These are phyloP conservation scores for Zygaena filipendulae DNA, from an alignment of 2,888 invertebrate genomes.

Conservation along the genomic window DNA sequence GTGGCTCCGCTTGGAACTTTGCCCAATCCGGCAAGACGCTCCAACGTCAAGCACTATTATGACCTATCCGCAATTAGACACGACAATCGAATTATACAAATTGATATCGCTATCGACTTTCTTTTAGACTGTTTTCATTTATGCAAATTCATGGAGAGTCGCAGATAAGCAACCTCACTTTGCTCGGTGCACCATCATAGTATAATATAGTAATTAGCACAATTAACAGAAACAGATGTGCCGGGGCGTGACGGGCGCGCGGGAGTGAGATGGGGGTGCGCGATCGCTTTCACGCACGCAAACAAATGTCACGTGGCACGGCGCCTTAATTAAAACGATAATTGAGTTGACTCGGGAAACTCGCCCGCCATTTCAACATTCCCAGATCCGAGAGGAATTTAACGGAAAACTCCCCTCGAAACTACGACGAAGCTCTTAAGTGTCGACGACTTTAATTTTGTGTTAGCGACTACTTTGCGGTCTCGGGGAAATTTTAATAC, in stretches of 20 bases:
- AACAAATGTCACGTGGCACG: slow-evolving; percentile 67
- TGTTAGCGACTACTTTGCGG: slow-evolving; percentile 67
- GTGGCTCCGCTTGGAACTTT: slow-evolving; percentile 45
- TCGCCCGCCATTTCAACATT: slow-evolving; percentile 67
- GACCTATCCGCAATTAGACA: too few relatives aligned
- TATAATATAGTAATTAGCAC: slow-evolving; percentile 70
- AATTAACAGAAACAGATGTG: slow-evolving; percentile 57
- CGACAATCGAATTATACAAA: too few relatives aligned
- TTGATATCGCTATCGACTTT: too few relatives aligned
- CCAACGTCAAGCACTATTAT: too few relatives aligned
- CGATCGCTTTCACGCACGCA: slow-evolving; percentile 66
- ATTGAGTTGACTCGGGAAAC: slow-evolving; percentile 69
- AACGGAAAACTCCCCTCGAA: slow-evolving; percentile 54
- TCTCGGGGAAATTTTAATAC: slow-evolving; percentile 60
- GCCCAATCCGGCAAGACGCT: slow-evolving; percentile 46
- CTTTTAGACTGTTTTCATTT: too few relatives aligned
- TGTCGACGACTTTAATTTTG: slow-evolving; percentile 66
- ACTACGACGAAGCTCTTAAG: slow-evolving; percentile 64
- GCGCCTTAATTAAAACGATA: slow-evolving; percentile 69
- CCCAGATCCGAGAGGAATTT: slow-evolving; percentile 60
- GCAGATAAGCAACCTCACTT: slow-evolving; percentile 64
- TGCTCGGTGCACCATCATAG: slow-evolving; percentile 64
- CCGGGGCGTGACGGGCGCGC: slow-evolving; percentile 21
- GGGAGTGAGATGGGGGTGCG: slow-evolving; percentile 24
- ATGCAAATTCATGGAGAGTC: too few relatives aligned